Conservation (phyloP, 2,113 vertebrate species). For the Xenus cinereus region DNA sequence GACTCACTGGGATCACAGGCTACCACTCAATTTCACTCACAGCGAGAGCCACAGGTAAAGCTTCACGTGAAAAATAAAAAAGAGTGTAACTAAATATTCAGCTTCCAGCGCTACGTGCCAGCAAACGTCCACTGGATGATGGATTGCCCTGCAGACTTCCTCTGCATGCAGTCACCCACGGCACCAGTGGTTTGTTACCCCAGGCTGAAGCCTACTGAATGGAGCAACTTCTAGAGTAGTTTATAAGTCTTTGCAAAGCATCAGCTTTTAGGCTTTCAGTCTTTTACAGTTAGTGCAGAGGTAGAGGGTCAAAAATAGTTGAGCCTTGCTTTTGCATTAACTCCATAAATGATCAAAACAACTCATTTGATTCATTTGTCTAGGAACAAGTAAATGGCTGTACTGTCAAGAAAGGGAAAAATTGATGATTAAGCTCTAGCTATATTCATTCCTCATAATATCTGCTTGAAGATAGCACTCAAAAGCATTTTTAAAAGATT, state of each 20-base stretch:
- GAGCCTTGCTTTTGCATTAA: background rate
- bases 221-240: background rate
- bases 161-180: background rate
- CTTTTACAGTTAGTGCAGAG: background rate
- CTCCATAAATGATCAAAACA: background rate
- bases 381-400: slow-evolving; percentile 35
- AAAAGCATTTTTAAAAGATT: background rate
- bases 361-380: slow-evolving; percentile 1
- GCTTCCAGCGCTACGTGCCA: background rate
- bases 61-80: background rate
- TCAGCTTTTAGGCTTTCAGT: background rate
- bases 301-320: background rate
- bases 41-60: background rate
- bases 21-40: background rate
- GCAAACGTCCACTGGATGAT: background rate
- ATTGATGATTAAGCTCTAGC: background rate
- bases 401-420: background rate
- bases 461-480: background rate
- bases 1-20: background rate
- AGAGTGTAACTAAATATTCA: background rate
- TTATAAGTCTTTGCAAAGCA: background rate
- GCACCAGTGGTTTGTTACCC: background rate
- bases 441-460: background rate
- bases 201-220: background rate
- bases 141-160: background rate